phyloP scores from a whole-genome alignment of 2,797 vertebrate genomes.

The Potorous gilbertii region DNA sequence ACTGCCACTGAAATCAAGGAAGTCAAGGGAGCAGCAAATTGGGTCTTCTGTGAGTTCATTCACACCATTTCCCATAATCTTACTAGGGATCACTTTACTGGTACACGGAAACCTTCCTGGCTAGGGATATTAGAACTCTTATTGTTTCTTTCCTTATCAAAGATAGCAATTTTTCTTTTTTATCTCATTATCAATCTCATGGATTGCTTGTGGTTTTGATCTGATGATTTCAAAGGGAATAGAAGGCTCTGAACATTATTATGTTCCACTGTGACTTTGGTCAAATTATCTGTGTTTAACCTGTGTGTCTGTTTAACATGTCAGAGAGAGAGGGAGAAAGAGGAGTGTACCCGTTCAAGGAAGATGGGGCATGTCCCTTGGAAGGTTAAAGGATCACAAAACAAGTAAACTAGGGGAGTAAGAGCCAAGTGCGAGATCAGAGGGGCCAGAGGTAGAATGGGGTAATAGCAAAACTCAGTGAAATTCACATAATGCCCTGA shows the following conservation, averaged over 20 bases:
- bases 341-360: neutral
- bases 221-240: neutral
- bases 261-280: neutral
- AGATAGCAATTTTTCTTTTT: neutral
- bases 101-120: neutral
- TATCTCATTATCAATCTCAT: neutral
- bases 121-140: neutral
- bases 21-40: slow-evolving; percentile 28
- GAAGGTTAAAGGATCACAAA: neutral
- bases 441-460: neutral
- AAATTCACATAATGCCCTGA: neutral
- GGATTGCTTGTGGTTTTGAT: neutral
- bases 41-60: slow-evolving; percentile 25
- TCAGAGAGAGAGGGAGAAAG: neutral
- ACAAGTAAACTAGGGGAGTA: neutral
- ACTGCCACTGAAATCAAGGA: slow-evolving; percentile 64
- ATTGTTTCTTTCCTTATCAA: slow-evolving; percentile 26
- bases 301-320: neutral
- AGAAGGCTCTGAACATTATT: neutral
- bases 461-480: neutral
- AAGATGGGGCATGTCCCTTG: neutral
- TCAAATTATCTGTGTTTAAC: neutral
- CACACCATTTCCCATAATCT: neutral
- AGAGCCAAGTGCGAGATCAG: neutral
- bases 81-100: neutral